Evolutionary conservation across 1,140 invertebrate species (phyloP), one percentile per base, ranked within the genome.

Genomic region (Drosophila kohkoa): DNA sequence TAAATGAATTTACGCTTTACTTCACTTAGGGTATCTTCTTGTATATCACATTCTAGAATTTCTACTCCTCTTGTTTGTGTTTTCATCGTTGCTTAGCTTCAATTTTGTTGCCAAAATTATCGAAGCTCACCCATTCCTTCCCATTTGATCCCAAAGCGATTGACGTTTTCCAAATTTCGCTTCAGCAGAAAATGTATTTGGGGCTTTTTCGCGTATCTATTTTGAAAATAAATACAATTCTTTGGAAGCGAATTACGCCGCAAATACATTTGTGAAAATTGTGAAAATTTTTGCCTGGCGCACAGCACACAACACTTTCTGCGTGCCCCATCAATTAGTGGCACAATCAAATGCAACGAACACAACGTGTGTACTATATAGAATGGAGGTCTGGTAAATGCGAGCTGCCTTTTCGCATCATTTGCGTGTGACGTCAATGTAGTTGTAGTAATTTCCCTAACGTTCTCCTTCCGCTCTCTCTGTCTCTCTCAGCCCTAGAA

Each of bases 401-500:
- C 60, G 77, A 41, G 38, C 28, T 68, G 58, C 55, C 55, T 32
- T 45, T 69, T 79, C 58, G 60, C 45, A 51, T 82, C 54, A 74
- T 82, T 75, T 58, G 67, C 58, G 80, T 25, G 67, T 89, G 81
- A 88, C 85, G 85, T 88, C 85, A 86, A 86, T 81, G 65, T 63
- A 55, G 20, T 25, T 25, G 32, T 7, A 38, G 35, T 38, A 38
- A 38, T 46, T 43, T 11, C 48, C 41, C 55, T 43, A 43, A 38
- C 35, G 35, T 38, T 38, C 58, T 38, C 11, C 10, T 25, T 25
- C 10, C 1, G 2, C 20, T 1, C 6, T 35, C 5, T 30, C 48
- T n/a, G n/a, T 3, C 48, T 3, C 2, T 6, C 2, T n/a, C 5
- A 5, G 82, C 79, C 83, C 82, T 79, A 76, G 54, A 54, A 54